A percentile compares a stretch with the other conserved stretches of the same genome.
phyloP scores from a whole-genome alignment of 2,797 vertebrate genomes.

The Siniperca scherzeri region DNA sequence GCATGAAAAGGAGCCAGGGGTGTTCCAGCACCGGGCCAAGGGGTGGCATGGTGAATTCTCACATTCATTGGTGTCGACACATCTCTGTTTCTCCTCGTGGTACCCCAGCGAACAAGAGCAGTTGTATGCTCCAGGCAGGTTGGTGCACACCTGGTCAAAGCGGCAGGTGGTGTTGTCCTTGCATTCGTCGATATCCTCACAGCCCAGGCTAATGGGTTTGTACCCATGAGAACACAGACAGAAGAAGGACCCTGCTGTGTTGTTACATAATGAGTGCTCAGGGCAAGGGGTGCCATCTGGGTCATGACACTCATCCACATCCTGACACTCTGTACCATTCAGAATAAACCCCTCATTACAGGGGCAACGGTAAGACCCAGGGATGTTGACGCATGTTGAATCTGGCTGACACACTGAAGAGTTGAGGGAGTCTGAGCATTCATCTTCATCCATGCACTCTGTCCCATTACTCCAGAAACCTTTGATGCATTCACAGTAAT shows the following conservation, averaged over 20 bases:
- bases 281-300: slow-evolving; percentile 69
- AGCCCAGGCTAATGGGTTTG: slow-evolving; percentile 56
- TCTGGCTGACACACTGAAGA: slow-evolving; percentile 76
- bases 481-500: slow-evolving; percentile 82
- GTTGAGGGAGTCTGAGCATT: slow-evolving; percentile 78
- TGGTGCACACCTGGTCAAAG: slow-evolving; percentile 85
- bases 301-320: slow-evolving; percentile 77
- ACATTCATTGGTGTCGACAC: slow-evolving; percentile 87
- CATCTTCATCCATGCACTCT: slow-evolving; percentile 85
- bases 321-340: slow-evolving; percentile 74
- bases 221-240: slow-evolving; percentile 83
- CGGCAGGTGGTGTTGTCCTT: slow-evolving; percentile 76
- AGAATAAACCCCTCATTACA: slow-evolving; percentile 83
- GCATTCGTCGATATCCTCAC: slow-evolving; percentile 87
- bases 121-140: slow-evolving; percentile 79
- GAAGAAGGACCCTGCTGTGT: slow-evolving; percentile 81
- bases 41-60: slow-evolving; percentile 76
- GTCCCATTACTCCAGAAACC: slow-evolving; percentile 85
- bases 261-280: slow-evolving; percentile 81
- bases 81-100: slow-evolving; percentile 73
- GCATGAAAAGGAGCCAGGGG: slow-evolving; percentile 85
- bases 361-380: slow-evolving; percentile 83
- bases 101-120: slow-evolving; percentile 85
- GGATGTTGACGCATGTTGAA: slow-evolving; percentile 83
- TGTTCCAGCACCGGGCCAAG: slow-evolving; percentile 85